phyloP scores from a whole-genome alignment of 1,140 invertebrate genomes.

The Zaprionus africanus region DNA sequence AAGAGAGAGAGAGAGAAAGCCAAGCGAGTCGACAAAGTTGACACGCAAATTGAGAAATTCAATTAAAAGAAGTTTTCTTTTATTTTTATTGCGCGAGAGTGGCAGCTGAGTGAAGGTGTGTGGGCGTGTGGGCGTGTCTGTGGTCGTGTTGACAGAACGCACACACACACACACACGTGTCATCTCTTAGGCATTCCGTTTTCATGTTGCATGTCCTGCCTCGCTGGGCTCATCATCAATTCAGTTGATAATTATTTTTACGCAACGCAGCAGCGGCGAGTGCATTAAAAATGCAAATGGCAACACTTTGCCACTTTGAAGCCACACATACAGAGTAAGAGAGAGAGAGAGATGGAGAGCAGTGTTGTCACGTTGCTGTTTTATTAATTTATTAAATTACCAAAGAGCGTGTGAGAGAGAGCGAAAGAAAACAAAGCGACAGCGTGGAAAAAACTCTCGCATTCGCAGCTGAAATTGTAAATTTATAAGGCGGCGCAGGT shows the following conservation, averaged over 20 bases:
- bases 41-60: constrained; percentile 75
- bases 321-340: constrained; percentile 17
- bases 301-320: constrained; percentile 83
- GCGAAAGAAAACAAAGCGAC: constrained; percentile 19
- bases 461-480: constrained; percentile 74
- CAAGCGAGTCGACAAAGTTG: constrained; percentile 54
- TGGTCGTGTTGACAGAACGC: constrained; percentile 29
- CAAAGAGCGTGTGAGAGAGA: constrained; percentile 43
- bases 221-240: constrained; percentile 68
- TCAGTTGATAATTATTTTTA: constrained; percentile 83
- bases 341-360: constrained; percentile 6
- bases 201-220: constrained; percentile 2
- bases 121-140: constrained; percentile 15
- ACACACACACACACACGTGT: constrained; percentile 5
- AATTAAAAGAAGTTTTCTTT: constrained; percentile 60
- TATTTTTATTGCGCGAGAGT: constrained; percentile 14
- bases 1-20: background rate
- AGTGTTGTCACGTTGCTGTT: constrained; percentile 80
- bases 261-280: constrained; percentile 64
- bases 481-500: constrained; percentile 65
- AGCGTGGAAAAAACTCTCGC: constrained; percentile 23
- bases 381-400: constrained; percentile 83
- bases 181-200: constrained; percentile 45
- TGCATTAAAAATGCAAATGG: constrained; percentile 83
- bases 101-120: background rate